Percentiles rank a stretch among this genome's conserved stretches.
Evolutionary conservation across 2,113 vertebrate species (phyloP).

Genomic region (Bagarius yarrelli): DNA sequence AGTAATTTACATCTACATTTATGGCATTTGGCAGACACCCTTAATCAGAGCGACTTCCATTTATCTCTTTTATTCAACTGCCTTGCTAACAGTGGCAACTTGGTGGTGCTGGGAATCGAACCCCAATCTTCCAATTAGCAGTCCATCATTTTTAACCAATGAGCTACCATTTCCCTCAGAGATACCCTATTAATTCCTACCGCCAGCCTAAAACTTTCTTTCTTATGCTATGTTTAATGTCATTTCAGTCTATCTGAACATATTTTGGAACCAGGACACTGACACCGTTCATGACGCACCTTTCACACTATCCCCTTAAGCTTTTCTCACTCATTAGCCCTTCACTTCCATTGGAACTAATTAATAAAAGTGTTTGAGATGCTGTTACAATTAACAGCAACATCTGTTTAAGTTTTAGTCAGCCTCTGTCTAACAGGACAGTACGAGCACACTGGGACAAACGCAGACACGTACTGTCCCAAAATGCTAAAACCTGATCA

Average conservation of each 20-base stretch:
- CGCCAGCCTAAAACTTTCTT: background rate
- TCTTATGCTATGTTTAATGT: background rate
- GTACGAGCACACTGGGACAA: slow-evolving; percentile 34
- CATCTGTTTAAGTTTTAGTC: slow-evolving; percentile 55
- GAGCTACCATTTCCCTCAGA: no score
- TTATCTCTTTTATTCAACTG: no score
- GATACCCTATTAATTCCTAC: no score
- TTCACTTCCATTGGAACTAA: slow-evolving; percentile 53
- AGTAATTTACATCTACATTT: no score
- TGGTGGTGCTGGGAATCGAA: no score
- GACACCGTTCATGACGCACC: slow-evolving; percentile 42
- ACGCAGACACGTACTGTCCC: no score
- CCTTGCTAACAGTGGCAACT: no score
- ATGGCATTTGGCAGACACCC: no score
- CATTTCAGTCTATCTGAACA: background rate
- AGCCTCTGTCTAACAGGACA: slow-evolving; percentile 40
- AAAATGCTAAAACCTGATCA: no score
- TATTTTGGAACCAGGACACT: slow-evolving; percentile 43
- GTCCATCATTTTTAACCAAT: no score
- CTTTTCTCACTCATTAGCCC: slow-evolving; percentile 32
- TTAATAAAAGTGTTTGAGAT: slow-evolving; percentile 55
- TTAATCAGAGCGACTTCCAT: no score
- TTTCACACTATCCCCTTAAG: slow-evolving; percentile 46
- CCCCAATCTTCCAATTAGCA: no score
- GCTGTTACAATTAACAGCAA: slow-evolving; percentile 52